Evolutionary conservation across 1,140 invertebrate species (phyloP), one percentile per base, ranked within the genome.

Genomic region (Ceratitis capitata): DNA sequence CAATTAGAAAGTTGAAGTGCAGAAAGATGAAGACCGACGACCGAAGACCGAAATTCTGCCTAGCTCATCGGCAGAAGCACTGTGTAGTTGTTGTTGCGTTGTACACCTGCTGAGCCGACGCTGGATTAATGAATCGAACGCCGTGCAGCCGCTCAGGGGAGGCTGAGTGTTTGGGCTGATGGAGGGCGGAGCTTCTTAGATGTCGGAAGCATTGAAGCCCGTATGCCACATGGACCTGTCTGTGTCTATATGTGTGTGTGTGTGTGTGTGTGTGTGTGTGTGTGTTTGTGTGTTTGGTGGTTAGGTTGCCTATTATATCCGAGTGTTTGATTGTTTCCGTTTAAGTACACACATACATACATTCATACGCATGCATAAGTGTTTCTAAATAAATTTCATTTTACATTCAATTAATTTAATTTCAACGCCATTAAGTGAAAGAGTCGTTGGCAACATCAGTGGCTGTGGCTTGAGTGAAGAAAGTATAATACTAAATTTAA

Each of bases 321-420:
- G 9, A 3, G 2, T 32, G 16, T 69, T 19, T 32, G 32, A 39
- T 12, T 39, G 35, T 10, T 32, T 69, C 14, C 14, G 26, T 69
- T 0, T 69, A 35, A 35, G n/a, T n/a, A n/a, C n/a, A n/a, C n/a
- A n/a, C n/a, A n/a, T n/a, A n/a, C n/a, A n/a, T n/a, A n/a, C n/a
- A n/a, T n/a, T n/a, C n/a, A n/a, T n/a, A n/a, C n/a, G 26, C 10
- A 19, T 14, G 61, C 26, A 12, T 69, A 19, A 39, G 35, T 42
- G 10, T 19, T 29, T 39, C 14, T n/a, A 89, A 89, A 89, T 89
- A 89, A 89, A 90, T 90, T 90, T 89, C 89, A 90, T 90, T 90
- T 90, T 88, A 90, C 89, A 90, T 90, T 90, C 89, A 90, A 90
- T 90, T 90, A 90, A 90, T 89, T 90, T 90, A 90, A 90, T 90